These are phyloP conservation scores for Amiota communis DNA, from an alignment of 2,888 invertebrate genomes.

Conservation along the genomic window DNA sequence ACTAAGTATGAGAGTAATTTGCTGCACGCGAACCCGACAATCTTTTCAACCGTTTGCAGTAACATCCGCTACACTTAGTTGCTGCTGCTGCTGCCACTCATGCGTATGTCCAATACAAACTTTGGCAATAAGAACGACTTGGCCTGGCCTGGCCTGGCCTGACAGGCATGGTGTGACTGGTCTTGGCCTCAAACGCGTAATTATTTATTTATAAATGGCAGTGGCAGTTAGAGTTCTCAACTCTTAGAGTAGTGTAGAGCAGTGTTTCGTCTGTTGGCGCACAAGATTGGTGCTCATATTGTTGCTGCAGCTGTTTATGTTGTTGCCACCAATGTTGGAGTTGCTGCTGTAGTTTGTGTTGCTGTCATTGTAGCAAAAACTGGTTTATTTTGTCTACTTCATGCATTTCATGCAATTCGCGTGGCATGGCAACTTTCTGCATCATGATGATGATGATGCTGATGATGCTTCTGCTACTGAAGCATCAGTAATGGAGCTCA, in stretches of 20 bases:
- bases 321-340: not conserved
- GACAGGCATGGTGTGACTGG: constrained; percentile 15
- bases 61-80: constrained; percentile 57
- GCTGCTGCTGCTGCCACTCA: constrained; percentile 41
- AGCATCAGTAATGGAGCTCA: no score
- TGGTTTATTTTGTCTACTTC: constrained; percentile 47
- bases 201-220: constrained; percentile 24
- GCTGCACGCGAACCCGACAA: constrained; percentile 12
- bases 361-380: constrained; percentile 35
- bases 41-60: constrained; percentile 46
- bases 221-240: constrained; percentile 15
- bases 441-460: constrained; percentile 33
- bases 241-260: not conserved
- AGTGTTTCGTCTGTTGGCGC: not conserved
- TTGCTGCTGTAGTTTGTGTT: not conserved
- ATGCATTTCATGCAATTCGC: constrained; percentile 29
- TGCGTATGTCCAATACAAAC: constrained; percentile 12
- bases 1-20: not conserved
- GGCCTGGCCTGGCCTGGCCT: not conserved
- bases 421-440: constrained; percentile 57
- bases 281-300: not conserved
- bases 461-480: not conserved
- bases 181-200: constrained; percentile 40
- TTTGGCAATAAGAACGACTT: not conserved
- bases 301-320: not conserved